Evolutionary conservation across 1,140 invertebrate species (phyloP), one percentile per base, ranked within the genome.

Genomic region (Pygmarrhopalites habei): DNA sequence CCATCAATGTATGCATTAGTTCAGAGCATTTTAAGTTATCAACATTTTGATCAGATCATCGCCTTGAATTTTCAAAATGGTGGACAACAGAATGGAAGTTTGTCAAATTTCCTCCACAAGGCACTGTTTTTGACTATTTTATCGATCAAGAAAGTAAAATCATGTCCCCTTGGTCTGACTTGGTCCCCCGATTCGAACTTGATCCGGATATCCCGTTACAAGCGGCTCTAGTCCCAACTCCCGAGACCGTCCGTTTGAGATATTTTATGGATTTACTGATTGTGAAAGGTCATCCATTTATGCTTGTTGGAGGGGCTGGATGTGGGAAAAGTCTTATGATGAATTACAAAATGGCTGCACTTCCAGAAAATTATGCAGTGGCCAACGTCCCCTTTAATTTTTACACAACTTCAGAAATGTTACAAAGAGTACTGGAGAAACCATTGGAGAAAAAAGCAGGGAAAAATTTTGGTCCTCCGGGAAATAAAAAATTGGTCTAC

Each of bases 401-500:
- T 75, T 97, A 97, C 75, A 96, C 94, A 1, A 87, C 90, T 0
- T 96, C 92, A 44, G 90, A 94, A 76, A 95, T 97, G 91, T 78
- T 97, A 44, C 94, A 98, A 75, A 88, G 91, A 73, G 87, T 96
- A 52, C 75, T 97, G 51, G 95, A 98, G 73, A 94, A 92, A 76
- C 89, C 92, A 17, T 74, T 98, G 44, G 95, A 97, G 74, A 97
- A 97, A 78, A 97, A 97, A 78, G 93, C 94, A 44, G 94, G 94
- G 2, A 81, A 90, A 69, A 96, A 95, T 78, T 98, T 88, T 72
- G 95, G 92, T 4, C 95, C 95, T 21, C 92, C 92, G 2, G 92
- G 94, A 30, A 94, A 86, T 70, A 94, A 95, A 76, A 89, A 86
- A 0, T 77, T 98, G 19, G 85, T 97, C 61, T 97, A 96, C 74